These are phyloP conservation scores for Orchestia grillus DNA, from an alignment of 1,140 invertebrate species.

Conservation along the genomic window DNA sequence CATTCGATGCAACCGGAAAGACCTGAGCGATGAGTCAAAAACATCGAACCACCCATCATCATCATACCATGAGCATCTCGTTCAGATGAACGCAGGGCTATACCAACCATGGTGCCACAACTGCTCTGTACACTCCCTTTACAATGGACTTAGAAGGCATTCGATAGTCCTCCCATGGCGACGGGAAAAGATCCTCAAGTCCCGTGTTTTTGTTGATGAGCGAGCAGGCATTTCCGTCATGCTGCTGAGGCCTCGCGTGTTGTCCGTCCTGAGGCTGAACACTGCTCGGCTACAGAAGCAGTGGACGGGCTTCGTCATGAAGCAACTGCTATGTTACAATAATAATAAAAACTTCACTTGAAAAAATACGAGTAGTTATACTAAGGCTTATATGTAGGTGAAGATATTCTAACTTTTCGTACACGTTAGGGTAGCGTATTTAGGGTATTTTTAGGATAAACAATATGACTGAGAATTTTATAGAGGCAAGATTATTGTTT, in stretches of 20 bases:
- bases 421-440: no score
- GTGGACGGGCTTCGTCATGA: not conserved
- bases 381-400: no score
- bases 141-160: not conserved
- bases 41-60: not conserved
- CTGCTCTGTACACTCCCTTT: not conserved
- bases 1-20: not conserved
- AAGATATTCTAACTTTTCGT: no score
- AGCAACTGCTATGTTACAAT: not conserved
- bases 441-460: no score
- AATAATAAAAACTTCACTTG: no score
- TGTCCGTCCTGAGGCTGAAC: not conserved
- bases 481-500: no score
- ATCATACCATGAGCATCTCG: not conserved
- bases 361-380: no score
- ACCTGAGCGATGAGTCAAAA: not conserved
- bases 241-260: conserved; percentile 2
- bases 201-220: not conserved
- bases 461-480: no score
- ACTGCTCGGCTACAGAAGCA: not conserved
- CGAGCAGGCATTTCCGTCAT: conserved; percentile 28
- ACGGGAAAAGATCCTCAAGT: not conserved
- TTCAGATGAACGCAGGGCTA: not conserved
- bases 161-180: not conserved
- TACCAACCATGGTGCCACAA: not conserved